phyloP scores from a whole-genome alignment of 2,797 vertebrate genomes.

The Ctenochaetus hawaiiensis region DNA sequence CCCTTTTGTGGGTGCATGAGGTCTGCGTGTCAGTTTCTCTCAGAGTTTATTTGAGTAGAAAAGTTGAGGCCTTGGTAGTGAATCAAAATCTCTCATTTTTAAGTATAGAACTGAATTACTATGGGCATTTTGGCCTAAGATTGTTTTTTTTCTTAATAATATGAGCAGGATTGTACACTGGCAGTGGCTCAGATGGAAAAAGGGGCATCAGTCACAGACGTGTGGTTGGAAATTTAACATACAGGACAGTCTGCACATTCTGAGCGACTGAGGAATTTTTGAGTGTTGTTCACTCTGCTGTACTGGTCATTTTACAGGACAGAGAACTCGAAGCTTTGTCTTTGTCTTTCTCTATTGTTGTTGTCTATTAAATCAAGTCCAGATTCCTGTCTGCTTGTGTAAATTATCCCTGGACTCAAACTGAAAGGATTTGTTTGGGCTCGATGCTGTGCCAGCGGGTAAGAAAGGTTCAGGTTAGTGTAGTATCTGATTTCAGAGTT shows the following conservation, averaged over 20 bases:
- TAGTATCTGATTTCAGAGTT: conserved; percentile 52
- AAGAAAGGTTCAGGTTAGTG: conserved; percentile 36
- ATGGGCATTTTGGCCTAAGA: conserved; percentile 45
- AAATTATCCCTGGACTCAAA: conserved; percentile 43
- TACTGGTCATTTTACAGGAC: conserved; percentile 44
- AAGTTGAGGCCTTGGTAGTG: conserved; percentile 25
- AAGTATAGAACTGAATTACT: conserved; percentile 47
- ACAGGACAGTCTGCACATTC: conserved; percentile 55
- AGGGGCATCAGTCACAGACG: conserved; percentile 54
- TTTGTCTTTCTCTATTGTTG: background rate
- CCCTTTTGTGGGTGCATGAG: background rate
- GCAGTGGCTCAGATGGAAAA: conserved; percentile 61
- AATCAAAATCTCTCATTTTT: conserved; percentile 49
- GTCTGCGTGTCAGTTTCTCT: conserved; percentile 30
- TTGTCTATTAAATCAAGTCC: conserved; percentile 12
- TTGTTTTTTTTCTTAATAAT: conserved; percentile 33
- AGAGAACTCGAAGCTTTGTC: conserved; percentile 19
- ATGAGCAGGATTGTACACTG: conserved; percentile 50
- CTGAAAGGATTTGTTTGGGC: conserved; percentile 32
- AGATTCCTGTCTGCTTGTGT: conserved; percentile 41
- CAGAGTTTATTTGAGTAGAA: conserved; percentile 49
- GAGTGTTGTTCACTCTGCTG: conserved; percentile 35
- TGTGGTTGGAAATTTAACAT: conserved; percentile 68
- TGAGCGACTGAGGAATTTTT: conserved; percentile 32
- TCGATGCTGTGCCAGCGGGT: conserved; percentile 23